Percentiles rank a stretch among this genome's conserved stretches.
Conservation (phyloP, 2,888 invertebrate species). For the Cataglyphis livida region DNA sequence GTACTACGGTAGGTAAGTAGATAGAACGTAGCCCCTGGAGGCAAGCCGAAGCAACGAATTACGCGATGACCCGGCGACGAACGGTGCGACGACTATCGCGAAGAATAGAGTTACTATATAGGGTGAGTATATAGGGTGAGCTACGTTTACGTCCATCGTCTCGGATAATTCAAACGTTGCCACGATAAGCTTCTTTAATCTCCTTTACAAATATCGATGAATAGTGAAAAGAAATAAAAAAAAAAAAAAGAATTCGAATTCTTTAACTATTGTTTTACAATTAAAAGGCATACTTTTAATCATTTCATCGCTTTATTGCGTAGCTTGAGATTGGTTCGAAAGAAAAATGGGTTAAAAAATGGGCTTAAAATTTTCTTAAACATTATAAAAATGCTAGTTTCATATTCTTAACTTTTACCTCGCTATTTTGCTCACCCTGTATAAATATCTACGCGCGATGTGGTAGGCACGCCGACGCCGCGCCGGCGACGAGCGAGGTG, state of each 20-base stretch:
- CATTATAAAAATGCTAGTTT: neutral
- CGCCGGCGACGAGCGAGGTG: conserved; percentile 72
- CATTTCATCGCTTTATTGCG: neutral
- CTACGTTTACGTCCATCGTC: conserved; percentile 20
- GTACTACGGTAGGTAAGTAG: conserved; percentile 74
- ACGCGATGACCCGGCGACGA: conserved; percentile 75
- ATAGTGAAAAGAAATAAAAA: neutral
- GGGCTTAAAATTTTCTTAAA: neutral
- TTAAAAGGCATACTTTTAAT: neutral
- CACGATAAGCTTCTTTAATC: neutral
- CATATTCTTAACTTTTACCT: neutral
- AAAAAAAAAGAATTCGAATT: neutral
- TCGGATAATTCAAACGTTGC: neutral
- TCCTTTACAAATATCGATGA: neutral
- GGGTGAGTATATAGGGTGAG: conserved; percentile 20
- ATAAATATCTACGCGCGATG: conserved; percentile 56
- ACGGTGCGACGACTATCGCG: conserved; percentile 52
- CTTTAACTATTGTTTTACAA: neutral
- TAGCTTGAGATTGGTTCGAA: neutral
- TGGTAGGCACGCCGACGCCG: conserved; percentile 62
- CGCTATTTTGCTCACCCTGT: conserved; percentile 31
- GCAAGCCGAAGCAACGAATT: conserved; percentile 76
- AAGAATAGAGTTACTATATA: conserved; percentile 13
- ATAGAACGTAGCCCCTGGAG: conserved; percentile 56
- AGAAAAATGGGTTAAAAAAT: neutral